phyloP scores from a whole-genome alignment of 23 tunicate genomes.

The Ciona savignyi region DNA sequence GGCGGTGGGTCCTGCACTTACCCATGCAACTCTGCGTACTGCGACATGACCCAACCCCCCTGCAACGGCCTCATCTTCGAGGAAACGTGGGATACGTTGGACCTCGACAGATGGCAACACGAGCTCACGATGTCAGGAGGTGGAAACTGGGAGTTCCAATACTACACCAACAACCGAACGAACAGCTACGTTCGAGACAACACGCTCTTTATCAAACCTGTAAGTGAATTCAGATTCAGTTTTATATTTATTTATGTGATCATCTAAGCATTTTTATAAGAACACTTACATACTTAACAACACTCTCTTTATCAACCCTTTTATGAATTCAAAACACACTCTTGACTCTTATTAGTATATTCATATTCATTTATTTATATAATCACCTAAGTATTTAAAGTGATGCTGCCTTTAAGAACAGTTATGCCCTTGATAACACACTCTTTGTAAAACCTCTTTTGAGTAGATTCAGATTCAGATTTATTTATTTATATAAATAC shows the following conservation, averaged over 20 bases:
- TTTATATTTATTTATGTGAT: background rate
- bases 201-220: slow-evolving; percentile 79
- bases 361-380: no score
- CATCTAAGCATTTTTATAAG: background rate
- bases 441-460: no score
- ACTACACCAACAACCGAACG: slow-evolving; percentile 69
- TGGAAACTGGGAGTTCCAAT: slow-evolving; percentile 87
- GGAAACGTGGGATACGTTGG: slow-evolving; percentile 69
- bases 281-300: background rate
- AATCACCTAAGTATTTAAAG: no score
- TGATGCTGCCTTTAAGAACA: no score
- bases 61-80: slow-evolving; percentile 82
- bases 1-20: slow-evolving; percentile 32
- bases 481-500: no score
- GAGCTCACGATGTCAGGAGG: slow-evolving; percentile 85
- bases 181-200: slow-evolving; percentile 82
- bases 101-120: slow-evolving; percentile 77
- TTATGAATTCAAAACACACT: background rate
- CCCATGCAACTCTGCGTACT: slow-evolving; percentile 34
- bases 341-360: no score
- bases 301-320: no score
- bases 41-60: slow-evolving; percentile 33
- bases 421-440: no score
- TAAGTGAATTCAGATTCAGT: slow-evolving; percentile 5
- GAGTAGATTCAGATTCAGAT: no score